Base-by-base conservation (phyloP, 2,113 vertebrate genomes). In the Saimiri boliviensis region DNA sequence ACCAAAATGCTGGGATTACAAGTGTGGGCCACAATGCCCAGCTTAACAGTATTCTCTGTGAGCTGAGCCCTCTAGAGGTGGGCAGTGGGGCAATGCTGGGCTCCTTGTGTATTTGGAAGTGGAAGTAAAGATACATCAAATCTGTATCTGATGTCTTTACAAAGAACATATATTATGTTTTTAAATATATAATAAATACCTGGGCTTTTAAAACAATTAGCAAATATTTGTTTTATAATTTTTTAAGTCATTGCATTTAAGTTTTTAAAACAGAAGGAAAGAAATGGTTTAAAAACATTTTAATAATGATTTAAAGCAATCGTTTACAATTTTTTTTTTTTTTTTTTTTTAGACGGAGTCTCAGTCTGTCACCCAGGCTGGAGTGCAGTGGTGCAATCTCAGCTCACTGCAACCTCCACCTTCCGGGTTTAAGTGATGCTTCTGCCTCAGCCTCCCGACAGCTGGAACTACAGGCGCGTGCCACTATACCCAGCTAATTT, bases 221-320 rank as follows among this genome's bases (percentile, higher is more conserved):
- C 42, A 85, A 60, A 85, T 82, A 10, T 77, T 52, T 92, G 13
- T 84, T 83, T 89, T 92, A 92, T n/a, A 54, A 74, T 90, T 86
- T 94, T 86, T 80, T 42, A 93, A 63, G 4, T 47, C 30, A 63
- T 85, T 91, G 23, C n/a, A 87, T 42, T 81, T 63, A 58, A 92
- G 13, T 45, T 83, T 23, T 25, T 17, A 14, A 5, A 35, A 79
- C 84, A 49, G n/a, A 81, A 77, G 63, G 45, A 85, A 91, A 81
- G 32, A 88, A 60, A 42, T 12, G 40, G 32, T 16, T 88, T 90
- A 32, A 60, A 70, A 49, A 54, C 11, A 68, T 68, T 90, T 81
- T 27, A 89, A 58, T 74, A 23, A 89, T n/a, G 40, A 47, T 17
- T 49, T 70, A 76, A n/a, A 60, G 54, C 37, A 54, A 58, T 25